Evolutionary conservation across 92 coral and sea anemone species (phyloP).

Genomic region (Desmophyllum pertusum): DNA sequence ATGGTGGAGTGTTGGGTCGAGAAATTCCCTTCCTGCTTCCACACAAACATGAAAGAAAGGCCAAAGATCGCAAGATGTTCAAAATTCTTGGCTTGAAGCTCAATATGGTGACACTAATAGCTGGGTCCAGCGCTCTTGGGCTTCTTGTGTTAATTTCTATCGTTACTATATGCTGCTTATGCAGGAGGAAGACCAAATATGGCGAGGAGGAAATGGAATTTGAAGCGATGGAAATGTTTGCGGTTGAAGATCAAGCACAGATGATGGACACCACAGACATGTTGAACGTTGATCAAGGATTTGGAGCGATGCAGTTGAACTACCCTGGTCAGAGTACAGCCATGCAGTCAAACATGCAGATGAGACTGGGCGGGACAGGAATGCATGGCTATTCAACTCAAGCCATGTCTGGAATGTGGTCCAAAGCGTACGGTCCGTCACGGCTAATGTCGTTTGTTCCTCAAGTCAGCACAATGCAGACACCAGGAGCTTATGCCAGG

Average conservation of each 20-base stretch:
- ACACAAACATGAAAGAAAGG: not conserved
- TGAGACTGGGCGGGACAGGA: conserved; percentile 9
- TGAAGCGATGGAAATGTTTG: conserved; percentile 3
- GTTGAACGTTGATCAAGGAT: not conserved
- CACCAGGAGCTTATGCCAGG: not conserved
- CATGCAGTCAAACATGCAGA: conserved; percentile 20
- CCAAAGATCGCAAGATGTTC: not conserved
- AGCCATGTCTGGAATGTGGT: conserved; percentile 36
- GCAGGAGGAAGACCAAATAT: conserved; percentile 17
- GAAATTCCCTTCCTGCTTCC: conserved; percentile 58
- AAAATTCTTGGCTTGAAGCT: conserved; percentile 3
- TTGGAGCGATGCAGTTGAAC: not conserved
- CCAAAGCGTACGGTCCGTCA: conserved; percentile 13
- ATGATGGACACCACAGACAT: not conserved
- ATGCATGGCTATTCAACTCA: conserved; percentile 17
- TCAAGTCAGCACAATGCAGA: conserved; percentile 6
- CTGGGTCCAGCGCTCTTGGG: not conserved
- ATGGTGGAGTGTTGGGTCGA: conserved; percentile 53
- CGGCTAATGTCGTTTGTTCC: not conserved
- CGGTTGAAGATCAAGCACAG: not conserved
- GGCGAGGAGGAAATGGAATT: not conserved
- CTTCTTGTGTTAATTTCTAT: not conserved
- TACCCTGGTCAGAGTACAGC: conserved; percentile 7
- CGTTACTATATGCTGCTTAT: conserved; percentile 1
- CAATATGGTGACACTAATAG: not conserved